Evolutionary conservation across 2,888 invertebrate species (phyloP).

Genomic region (Augiades crinisus): DNA sequence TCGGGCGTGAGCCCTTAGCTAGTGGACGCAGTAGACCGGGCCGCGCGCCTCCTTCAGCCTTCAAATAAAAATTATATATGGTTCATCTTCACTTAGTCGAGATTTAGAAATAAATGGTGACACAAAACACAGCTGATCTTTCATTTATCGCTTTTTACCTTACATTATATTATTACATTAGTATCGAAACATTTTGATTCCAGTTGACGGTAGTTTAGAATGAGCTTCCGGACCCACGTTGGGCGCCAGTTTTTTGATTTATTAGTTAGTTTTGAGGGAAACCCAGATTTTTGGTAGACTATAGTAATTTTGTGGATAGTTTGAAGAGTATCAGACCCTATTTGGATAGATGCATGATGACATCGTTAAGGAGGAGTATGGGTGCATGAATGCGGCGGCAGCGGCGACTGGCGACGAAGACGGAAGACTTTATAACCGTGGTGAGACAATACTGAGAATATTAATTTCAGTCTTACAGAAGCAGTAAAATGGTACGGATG

Average conservation of each 20-base stretch:
- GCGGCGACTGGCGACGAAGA: constrained; percentile 17
- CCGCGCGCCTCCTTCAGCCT: constrained; percentile 72
- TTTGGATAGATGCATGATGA: constrained; percentile 68
- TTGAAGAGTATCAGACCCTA: constrained; percentile 35
- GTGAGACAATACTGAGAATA: constrained; percentile 26
- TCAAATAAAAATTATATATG: constrained; percentile 59
- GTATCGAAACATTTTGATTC: constrained; percentile 44
- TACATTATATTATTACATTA: constrained; percentile 43
- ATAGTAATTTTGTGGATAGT: constrained; percentile 39
- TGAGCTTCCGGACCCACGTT: constrained; percentile 58
- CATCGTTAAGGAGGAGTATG: constrained; percentile 47
- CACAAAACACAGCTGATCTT: constrained; percentile 72
- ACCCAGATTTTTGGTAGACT: constrained; percentile 41
- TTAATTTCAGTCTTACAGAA: constrained; percentile 12
- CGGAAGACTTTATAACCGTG: constrained; percentile 15
- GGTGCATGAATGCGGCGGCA: constrained; percentile 52
- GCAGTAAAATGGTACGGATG: constrained; percentile 13
- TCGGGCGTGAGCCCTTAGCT: constrained; percentile 32
- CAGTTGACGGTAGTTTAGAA: constrained; percentile 50
- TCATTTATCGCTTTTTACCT: constrained; percentile 78
- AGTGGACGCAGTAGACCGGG: constrained; percentile 57
- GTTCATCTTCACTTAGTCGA: constrained; percentile 77
- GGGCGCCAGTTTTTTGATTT: constrained; percentile 54
- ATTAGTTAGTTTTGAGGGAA: constrained; percentile 37
- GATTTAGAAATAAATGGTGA: constrained; percentile 76